Evolutionary conservation across 2,113 vertebrate species (phyloP).

Genomic region (Suricata suricatta): DNA sequence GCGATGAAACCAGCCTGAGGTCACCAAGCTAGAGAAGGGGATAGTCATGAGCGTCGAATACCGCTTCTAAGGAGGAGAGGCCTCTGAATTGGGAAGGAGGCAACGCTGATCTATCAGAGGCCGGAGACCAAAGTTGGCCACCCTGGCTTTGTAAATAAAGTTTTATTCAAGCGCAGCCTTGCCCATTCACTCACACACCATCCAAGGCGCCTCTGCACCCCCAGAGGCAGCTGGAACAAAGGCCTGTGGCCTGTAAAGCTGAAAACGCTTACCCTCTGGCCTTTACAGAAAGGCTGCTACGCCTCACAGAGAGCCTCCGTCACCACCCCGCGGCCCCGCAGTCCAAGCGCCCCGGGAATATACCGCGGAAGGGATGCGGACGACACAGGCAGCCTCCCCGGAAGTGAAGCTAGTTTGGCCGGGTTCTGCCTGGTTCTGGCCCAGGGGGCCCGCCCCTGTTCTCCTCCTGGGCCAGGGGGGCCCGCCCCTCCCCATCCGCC

Average conservation of each 20-base stretch:
- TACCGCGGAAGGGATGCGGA: not conserved
- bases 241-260: rapidly evolving
- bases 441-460: not conserved
- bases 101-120: not conserved
- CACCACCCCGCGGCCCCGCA: not conserved
- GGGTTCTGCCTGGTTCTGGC: not conserved
- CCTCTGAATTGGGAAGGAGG: not conserved
- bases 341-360: rapidly evolving
- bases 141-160: not conserved
- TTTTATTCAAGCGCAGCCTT: not conserved
- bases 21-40: not conserved
- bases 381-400: not conserved
- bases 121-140: rapidly evolving
- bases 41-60: no score
- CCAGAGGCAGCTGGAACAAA: not conserved
- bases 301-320: not conserved
- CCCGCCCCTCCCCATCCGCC: not conserved
- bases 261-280: not conserved
- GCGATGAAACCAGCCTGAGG: not conserved
- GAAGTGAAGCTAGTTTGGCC: rapidly evolving
- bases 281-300: not conserved
- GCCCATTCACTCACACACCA: not conserved
- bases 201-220: not conserved
- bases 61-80: no score
- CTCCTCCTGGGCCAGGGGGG: not conserved